Percentiles rank a stretch among this genome's conserved stretches.
Evolutionary conservation across 2,113 vertebrate genomes (phyloP).

Genomic region (Bubo blakistoni): DNA sequence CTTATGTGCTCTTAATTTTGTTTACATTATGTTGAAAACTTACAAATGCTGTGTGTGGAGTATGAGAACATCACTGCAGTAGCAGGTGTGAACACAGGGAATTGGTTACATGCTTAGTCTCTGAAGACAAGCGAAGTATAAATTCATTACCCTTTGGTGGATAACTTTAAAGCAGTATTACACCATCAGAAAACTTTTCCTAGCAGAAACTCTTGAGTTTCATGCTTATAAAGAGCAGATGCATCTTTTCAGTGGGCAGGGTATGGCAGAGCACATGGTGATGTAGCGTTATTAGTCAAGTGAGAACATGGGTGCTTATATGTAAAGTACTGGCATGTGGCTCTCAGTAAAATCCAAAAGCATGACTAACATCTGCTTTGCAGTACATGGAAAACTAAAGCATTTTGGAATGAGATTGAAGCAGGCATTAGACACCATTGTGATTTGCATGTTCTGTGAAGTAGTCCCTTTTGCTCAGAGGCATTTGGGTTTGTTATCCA

Average conservation of each 20-base stretch:
- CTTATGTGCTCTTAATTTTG: not conserved
- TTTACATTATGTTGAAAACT: not conserved
- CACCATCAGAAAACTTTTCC: not conserved
- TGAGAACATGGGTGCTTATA: not conserved
- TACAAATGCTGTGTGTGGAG: not conserved
- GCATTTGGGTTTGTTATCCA: not conserved
- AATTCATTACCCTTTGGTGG: not conserved
- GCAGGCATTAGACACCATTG: fast-evolving
- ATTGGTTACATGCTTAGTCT: not conserved
- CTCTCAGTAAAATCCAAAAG: not conserved
- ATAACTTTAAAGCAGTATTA: not conserved
- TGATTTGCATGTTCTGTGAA: not conserved
- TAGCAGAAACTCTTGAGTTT: not conserved
- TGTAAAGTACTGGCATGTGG: not conserved
- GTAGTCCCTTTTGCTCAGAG: not conserved
- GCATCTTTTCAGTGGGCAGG: not conserved
- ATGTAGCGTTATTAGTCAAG: not conserved
- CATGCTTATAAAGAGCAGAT: fast-evolving
- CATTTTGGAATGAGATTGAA: not conserved
- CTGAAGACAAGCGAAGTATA: not conserved
- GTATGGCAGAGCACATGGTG: not conserved
- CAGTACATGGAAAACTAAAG: not conserved
- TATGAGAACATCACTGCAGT: not conserved
- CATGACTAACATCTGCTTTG: not conserved
- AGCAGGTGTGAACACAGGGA: not conserved